These are phyloP conservation scores for Thalassaphorura encarpata DNA, from an alignment of 1,140 invertebrate species.

Conservation along the genomic window DNA sequence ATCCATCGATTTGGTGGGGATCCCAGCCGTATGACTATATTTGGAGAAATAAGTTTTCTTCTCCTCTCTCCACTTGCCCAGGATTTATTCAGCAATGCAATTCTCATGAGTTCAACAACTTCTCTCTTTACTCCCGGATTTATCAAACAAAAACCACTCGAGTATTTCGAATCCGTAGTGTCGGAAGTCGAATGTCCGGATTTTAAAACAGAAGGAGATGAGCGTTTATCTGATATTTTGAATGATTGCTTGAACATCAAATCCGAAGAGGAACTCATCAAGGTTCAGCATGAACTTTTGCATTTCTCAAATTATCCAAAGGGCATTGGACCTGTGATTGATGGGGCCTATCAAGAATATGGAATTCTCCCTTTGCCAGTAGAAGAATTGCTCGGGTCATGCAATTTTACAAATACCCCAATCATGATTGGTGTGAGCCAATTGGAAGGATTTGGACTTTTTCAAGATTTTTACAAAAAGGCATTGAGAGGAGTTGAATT, in stretches of 20 bases:
- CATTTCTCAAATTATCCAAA: not conserved
- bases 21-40: conserved; percentile 71
- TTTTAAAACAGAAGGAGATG: not conserved
- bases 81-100: conserved; percentile 11
- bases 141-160: not conserved
- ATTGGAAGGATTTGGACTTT: not conserved
- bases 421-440: not conserved
- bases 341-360: not conserved
- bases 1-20: conserved; percentile 65
- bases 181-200: not conserved
- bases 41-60: conserved; percentile 52
- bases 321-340: not conserved
- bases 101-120: conserved; percentile 4
- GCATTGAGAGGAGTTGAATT: not conserved
- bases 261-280: not conserved
- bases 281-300: not conserved
- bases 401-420: not conserved
- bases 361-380: not conserved
- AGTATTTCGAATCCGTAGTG: not conserved
- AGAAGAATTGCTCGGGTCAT: not conserved
- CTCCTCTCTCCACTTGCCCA: conserved; percentile 9
- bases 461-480: not conserved
- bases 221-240: no score
- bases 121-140: not conserved
- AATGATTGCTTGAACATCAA: not conserved